Percentiles rank a stretch among this genome's conserved stretches.
Conservation (phyloP, 2,797 vertebrate species). For the Takifugu rubripes region DNA sequence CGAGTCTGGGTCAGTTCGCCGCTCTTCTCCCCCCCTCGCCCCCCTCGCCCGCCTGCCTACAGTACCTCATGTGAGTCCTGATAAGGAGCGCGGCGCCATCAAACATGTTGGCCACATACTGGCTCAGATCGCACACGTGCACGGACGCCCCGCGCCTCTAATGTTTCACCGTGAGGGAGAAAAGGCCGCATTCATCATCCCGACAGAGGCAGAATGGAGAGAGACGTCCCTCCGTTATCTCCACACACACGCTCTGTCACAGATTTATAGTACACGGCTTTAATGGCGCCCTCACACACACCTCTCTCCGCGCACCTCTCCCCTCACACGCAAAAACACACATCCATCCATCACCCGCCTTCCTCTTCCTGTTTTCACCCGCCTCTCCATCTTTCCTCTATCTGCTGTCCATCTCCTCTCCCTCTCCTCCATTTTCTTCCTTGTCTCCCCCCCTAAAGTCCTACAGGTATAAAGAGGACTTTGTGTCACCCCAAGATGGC, state of each 20-base stretch:
- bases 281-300: conserved; percentile 60
- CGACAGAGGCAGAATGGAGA: conserved; percentile 69
- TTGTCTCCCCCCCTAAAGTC: neutral
- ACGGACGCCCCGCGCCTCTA: conserved; percentile 32
- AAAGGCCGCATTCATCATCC: conserved; percentile 68
- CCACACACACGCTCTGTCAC: conserved; percentile 61
- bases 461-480: neutral
- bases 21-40: no score
- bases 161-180: conserved; percentile 67
- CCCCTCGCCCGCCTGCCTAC: conserved; percentile 21
- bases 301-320: conserved; percentile 27
- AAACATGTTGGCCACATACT: conserved; percentile 56
- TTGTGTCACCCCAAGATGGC: conserved; percentile 9
- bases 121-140: conserved; percentile 59
- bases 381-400: conserved; percentile 31
- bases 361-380: conserved; percentile 31
- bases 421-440: conserved; percentile 6
- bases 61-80: conserved; percentile 60
- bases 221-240: conserved; percentile 73
- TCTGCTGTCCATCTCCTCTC: conserved; percentile 37
- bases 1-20: conserved; percentile 32
- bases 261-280: conserved; percentile 73
- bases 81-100: conserved; percentile 68
- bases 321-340: conserved; percentile 41
- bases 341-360: conserved; percentile 51